Base-by-base conservation (phyloP, 2,797 vertebrate species). In the Halcyon smyrnensis region DNA sequence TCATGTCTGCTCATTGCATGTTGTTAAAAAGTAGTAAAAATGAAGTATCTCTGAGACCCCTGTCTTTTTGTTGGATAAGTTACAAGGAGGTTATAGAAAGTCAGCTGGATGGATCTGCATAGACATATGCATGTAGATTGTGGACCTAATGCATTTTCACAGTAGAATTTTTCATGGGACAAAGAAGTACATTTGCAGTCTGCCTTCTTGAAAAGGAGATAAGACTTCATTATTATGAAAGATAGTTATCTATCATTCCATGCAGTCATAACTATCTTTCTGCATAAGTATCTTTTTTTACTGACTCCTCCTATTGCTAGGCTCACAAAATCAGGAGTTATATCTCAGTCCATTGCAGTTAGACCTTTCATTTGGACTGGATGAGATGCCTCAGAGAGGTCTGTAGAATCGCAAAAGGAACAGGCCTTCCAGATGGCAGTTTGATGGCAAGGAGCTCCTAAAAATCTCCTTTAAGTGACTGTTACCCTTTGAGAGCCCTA, bases 61-160 rank as follows among this genome's bases (percentile, higher is more conserved):
- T 57, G 1, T 24, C 15, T 64, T 28, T 41, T 23, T 69, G 13
- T 11, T 70, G 34, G 4, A 2, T 17, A 34, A 56, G 6, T 37
- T 74, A 46, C 13, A 41, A 59, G 13, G 17, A 70, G 15, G 12
- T 6, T 62, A 37, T 14, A 73, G 50, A 39, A 65, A 62, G 64
- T 27, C 36, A 62, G 7, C 28, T 69, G 56, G 17, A 46, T 65
- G 21, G 36, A 63, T 74, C 23, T 75, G 11, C 30, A 21, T 23
- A 11, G 36, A 24, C 1, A 1, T 34, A 62, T 62, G 18, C 12
- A 10, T 0, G 3, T 25, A 8, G 21, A 41, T 53, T 23, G 9
- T 60, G 2, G 2, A 11, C 19, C 54, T 48, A 23, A 10, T 30
- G 27, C 15, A 28, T 63, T 84, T 78, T 37, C 48, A 39, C 24